Percentiles rank a stretch among this genome's conserved stretches.
phyloP scores from a whole-genome alignment of 2,113 vertebrate species.

The Gopherus flavomarginatus region DNA sequence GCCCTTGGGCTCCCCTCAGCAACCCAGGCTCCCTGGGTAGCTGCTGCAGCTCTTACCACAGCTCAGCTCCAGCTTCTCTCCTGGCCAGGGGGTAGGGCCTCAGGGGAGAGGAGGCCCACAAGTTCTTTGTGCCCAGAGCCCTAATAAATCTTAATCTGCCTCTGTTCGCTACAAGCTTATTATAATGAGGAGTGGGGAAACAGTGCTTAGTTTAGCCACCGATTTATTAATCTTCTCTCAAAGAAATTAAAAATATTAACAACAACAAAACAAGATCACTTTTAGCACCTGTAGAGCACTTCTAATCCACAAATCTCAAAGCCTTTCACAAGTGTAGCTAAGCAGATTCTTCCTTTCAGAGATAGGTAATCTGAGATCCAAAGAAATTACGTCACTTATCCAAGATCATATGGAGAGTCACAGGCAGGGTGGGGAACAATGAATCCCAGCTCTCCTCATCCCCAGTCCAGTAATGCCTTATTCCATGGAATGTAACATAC shows the following conservation, averaged over 20 bases:
- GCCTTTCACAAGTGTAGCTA: conserved; percentile 22
- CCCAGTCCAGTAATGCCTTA: too few relatives aligned
- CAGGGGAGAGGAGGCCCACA: too few relatives aligned
- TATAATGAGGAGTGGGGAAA: neutral
- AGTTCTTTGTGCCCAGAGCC: too few relatives aligned
- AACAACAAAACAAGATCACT: conserved; percentile 38
- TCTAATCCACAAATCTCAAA: neutral
- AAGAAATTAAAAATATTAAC: conserved; percentile 35
- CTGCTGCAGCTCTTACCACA: too few relatives aligned
- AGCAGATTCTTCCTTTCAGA: conserved; percentile 15
- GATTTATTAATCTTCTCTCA: conserved; percentile 22
- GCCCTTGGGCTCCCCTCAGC: too few relatives aligned
- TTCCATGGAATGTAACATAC: too few relatives aligned
- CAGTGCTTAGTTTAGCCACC: neutral
- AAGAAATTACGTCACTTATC: conserved; percentile 44
- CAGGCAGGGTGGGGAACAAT: conserved; percentile 6
- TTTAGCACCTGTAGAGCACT: too few relatives aligned
- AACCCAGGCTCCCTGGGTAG: too few relatives aligned
- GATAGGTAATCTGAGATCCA: conserved; percentile 20
- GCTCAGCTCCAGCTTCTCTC: too few relatives aligned
- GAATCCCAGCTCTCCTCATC: neutral
- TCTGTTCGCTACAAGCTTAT: neutral
- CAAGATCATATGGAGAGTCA: conserved; percentile 34
- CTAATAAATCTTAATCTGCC: too few relatives aligned
- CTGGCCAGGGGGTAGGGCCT: too few relatives aligned